These are phyloP conservation scores for Passer domesticus DNA, from an alignment of 2,113 vertebrate species.

Conservation along the genomic window DNA sequence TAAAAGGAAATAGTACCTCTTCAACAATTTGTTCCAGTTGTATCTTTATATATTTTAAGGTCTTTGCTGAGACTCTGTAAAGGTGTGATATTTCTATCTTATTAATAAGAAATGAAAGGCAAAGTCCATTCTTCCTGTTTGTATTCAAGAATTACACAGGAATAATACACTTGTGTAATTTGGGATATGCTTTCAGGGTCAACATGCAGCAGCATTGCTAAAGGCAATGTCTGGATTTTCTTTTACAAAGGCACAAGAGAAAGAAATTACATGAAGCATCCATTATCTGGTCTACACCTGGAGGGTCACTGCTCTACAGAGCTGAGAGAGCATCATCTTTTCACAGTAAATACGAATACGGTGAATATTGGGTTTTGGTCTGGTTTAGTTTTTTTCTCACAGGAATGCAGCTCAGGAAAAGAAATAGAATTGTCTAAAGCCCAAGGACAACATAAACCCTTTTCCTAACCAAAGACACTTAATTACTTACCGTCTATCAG, in stretches of 20 bases:
- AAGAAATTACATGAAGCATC: constrained; percentile 27
- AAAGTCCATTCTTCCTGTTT: background rate
- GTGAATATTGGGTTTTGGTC: background rate
- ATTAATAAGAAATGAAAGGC: background rate
- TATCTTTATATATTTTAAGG: background rate
- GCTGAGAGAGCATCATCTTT: background rate
- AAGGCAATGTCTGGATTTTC: background rate
- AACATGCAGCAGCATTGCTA: background rate
- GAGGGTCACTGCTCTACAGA: background rate
- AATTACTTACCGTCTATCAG: background rate
- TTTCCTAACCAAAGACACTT: background rate
- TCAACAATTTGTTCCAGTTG: background rate
- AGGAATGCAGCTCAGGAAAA: background rate
- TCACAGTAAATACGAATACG: background rate
- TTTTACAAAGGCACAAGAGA: background rate
- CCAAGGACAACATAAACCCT: background rate
- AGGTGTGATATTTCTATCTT: background rate
- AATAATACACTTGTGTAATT: background rate
- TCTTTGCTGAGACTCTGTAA: background rate
- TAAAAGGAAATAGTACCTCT: background rate
- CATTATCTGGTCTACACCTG: constrained; percentile 33
- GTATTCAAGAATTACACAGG: background rate
- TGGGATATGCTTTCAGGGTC: background rate
- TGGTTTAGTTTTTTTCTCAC: background rate
- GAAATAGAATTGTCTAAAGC: background rate